Evolutionary conservation across 2,888 invertebrate genomes (phyloP).

Genomic region (Stegana nigrithorax): DNA sequence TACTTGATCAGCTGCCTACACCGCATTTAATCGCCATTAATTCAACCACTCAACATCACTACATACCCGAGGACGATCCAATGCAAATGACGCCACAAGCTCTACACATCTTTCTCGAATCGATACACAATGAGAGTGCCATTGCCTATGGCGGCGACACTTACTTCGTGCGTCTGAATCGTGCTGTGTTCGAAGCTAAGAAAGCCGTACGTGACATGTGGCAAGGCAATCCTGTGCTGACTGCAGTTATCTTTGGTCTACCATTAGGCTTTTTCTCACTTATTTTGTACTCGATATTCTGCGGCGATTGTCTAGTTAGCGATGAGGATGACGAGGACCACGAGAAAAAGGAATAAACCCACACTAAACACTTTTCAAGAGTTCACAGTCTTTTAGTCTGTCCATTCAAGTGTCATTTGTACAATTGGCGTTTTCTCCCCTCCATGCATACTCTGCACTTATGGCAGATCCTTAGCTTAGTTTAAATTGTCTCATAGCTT

Average conservation of each 20-base stretch:
- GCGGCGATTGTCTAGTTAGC: slow-evolving; percentile 93
- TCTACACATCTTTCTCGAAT: slow-evolving; percentile 66
- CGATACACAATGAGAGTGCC: slow-evolving; percentile 80
- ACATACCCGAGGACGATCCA: slow-evolving; percentile 87
- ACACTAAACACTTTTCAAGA: neutral
- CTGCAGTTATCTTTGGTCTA: slow-evolving; percentile 91
- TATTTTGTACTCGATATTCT: slow-evolving; percentile 96
- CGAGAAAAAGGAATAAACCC: slow-evolving; percentile 69
- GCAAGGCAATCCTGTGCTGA: slow-evolving; percentile 92
- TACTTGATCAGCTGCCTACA: slow-evolving; percentile 84
- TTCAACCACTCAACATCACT: slow-evolving; percentile 91
- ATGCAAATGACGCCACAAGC: slow-evolving; percentile 81
- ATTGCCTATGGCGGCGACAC: slow-evolving; percentile 89
- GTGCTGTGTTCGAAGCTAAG: slow-evolving; percentile 86
- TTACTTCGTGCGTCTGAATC: slow-evolving; percentile 79
- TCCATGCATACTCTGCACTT: neutral
- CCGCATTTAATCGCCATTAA: slow-evolving; percentile 92
- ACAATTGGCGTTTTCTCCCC: no score
- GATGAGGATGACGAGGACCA: slow-evolving; percentile 76
- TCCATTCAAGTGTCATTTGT: no score
- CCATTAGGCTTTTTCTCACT: slow-evolving; percentile 93
- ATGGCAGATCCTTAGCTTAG: neutral
- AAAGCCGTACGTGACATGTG: slow-evolving; percentile 87
- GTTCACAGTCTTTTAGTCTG: neutral
- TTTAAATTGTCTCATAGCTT: neutral